Percentiles rank a stretch among this genome's conserved stretches.
phyloP scores from a whole-genome alignment of 2,888 invertebrate genomes.

The Aspidapion aeneum region DNA sequence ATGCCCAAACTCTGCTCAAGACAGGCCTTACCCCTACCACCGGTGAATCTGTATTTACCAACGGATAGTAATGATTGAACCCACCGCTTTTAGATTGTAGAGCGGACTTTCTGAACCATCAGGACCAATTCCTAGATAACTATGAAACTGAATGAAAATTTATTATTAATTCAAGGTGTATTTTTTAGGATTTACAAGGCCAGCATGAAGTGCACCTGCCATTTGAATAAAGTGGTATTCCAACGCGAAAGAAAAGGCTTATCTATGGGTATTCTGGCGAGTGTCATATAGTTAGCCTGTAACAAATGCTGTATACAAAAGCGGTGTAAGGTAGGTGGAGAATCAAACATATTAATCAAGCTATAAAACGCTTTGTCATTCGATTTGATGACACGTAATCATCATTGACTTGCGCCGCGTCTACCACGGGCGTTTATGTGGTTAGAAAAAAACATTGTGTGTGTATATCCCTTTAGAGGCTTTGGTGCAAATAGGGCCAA shows the following conservation, averaged over 20 bases:
- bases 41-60: too few relatives aligned
- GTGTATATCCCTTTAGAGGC: not conserved
- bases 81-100: too few relatives aligned
- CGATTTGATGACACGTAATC: slow-evolving; percentile 44
- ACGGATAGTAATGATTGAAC: too few relatives aligned
- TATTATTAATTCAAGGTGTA: too few relatives aligned
- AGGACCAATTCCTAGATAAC: too few relatives aligned
- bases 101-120: too few relatives aligned
- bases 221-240: not conserved
- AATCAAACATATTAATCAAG: slow-evolving; percentile 41
- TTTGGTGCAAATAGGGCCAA: not conserved
- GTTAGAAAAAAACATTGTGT: not conserved
- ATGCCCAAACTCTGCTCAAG: too few relatives aligned
- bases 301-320: slow-evolving; percentile 17
- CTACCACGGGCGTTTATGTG: not conserved
- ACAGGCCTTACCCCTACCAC: too few relatives aligned
- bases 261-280: not conserved
- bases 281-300: slow-evolving; percentile 23
- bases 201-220: too few relatives aligned
- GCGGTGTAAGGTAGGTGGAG: slow-evolving; percentile 31
- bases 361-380: slow-evolving; percentile 41
- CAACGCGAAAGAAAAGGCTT: too few relatives aligned
- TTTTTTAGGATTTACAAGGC: too few relatives aligned
- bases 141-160: too few relatives aligned
- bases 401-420: slow-evolving; percentile 26